Evolutionary conservation across 2,797 vertebrate genomes (phyloP).

Genomic region (Pseudochromis fuscus): DNA sequence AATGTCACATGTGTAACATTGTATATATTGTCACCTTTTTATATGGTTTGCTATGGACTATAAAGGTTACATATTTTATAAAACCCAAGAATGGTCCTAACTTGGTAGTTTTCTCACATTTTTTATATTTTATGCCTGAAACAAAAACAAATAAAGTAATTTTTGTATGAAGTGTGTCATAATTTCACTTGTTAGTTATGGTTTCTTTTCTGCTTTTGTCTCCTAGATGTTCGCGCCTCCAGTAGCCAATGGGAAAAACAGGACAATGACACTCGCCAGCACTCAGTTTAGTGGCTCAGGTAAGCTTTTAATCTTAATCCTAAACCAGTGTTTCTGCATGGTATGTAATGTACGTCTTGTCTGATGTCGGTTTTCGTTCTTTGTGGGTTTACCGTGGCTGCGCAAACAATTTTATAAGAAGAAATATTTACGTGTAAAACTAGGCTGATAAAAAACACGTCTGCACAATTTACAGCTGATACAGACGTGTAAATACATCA

Average conservation of each 20-base stretch:
- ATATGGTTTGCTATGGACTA: not conserved
- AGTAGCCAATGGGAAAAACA: slow-evolving; percentile 97
- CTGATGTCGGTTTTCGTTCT: not conserved
- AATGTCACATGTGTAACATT: not conserved
- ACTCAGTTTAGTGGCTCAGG: slow-evolving; percentile 95
- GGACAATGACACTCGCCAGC: slow-evolving; percentile 94
- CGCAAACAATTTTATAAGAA: not conserved
- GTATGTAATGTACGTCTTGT: not conserved
- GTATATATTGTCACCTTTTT: not conserved
- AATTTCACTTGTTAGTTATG: slow-evolving; percentile 60
- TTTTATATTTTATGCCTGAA: not conserved
- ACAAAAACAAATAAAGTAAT: too few species aligned
- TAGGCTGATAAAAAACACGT: not conserved
- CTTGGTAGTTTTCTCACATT: not conserved
- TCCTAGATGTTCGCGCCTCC: slow-evolving; percentile 98
- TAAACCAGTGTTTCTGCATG: not conserved
- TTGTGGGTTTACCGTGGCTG: not conserved
- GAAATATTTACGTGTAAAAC: slow-evolving; percentile 7
- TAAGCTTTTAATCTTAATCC: slow-evolving; percentile 72
- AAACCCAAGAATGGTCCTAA: not conserved
- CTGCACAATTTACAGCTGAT: slow-evolving; percentile 7
- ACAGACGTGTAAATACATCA: not conserved
- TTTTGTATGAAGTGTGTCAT: slow-evolving; percentile 73
- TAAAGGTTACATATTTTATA: not conserved
- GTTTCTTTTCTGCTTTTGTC: slow-evolving; percentile 68